Evolutionary conservation across 2,113 vertebrate genomes (phyloP).

Genomic region (Salvelinus sp.): DNA sequence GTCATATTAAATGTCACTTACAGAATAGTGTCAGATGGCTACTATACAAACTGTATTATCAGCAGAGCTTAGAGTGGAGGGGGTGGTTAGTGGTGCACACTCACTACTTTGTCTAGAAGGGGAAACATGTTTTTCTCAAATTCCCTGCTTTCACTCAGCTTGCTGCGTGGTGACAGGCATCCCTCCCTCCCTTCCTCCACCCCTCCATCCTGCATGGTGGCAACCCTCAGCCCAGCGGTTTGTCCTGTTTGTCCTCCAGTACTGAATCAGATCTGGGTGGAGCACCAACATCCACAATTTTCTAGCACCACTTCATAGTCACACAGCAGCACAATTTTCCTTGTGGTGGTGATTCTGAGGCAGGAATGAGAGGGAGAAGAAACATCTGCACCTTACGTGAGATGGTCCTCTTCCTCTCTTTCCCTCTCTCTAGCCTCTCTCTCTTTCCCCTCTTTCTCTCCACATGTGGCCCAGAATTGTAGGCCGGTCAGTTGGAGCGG

Average conservation of each 20-base stretch:
- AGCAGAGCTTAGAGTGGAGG: not conserved
- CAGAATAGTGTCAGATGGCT: not conserved
- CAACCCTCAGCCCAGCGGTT: constrained; percentile 52
- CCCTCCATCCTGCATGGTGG: constrained; percentile 40
- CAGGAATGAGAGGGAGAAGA: constrained; percentile 27
- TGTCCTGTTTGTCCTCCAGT: constrained; percentile 36
- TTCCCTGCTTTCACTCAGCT: constrained; percentile 52
- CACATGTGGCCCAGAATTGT: constrained; percentile 61
- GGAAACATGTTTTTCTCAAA: constrained; percentile 4
- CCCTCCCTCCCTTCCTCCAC: no score
- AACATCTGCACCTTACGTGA: constrained; percentile 76
- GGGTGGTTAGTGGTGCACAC: constrained; percentile 37
- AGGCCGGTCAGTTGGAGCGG: constrained; percentile 56
- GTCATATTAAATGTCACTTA: not conserved
- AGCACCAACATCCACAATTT: constrained; percentile 64
- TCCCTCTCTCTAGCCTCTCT: no score
- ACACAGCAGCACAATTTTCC: not conserved
- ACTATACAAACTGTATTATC: constrained; percentile 13
- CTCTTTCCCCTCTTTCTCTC: constrained; percentile 5
- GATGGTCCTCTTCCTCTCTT: constrained; percentile 34
- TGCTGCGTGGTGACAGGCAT: constrained; percentile 48
- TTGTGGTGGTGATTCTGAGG: not conserved
- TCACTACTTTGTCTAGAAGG: constrained; percentile 22
- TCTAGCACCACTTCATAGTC: constrained; percentile 17
- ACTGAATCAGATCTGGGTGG: constrained; percentile 54